A percentile compares a stretch with the other conserved stretches of the same genome.
Conservation (phyloP, 2,888 invertebrate species). For the Sceliomorpha sp. region DNA sequence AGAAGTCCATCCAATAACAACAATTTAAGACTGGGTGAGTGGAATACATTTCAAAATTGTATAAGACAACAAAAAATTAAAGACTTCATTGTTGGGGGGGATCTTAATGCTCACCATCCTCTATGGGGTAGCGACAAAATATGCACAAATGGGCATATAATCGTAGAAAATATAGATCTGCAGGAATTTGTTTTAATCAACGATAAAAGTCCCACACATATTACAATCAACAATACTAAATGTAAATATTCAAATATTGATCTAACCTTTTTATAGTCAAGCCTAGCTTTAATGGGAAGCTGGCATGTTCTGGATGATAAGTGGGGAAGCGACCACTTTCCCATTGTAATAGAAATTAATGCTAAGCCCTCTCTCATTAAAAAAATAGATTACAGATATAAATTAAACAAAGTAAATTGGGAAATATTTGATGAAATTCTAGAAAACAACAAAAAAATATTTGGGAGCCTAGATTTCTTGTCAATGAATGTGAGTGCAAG, state of each 20-base stretch:
- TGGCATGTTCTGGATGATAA: conserved; percentile 28
- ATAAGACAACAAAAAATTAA: not conserved
- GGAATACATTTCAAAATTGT: not conserved
- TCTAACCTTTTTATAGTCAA: conserved; percentile 21
- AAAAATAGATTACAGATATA: conserved; percentile 36
- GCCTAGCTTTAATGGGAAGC: conserved; percentile 7
- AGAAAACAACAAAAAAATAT: not conserved
- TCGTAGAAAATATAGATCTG: conserved; percentile 9
- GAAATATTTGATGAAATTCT: conserved; percentile 1
- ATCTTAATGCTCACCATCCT: conserved; percentile 29
- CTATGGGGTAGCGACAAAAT: conserved; percentile 15
- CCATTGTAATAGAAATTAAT: conserved; percentile 30
- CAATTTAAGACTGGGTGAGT: not conserved
- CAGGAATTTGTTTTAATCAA: conserved; percentile 21
- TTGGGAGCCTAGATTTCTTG: conserved; percentile 12
- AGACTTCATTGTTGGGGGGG: conserved; percentile 10
- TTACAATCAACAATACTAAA: not conserved
- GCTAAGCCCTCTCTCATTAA: not conserved
- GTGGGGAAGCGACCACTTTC: conserved; percentile 45
- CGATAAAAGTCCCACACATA: conserved; percentile 19
- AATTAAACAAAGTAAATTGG: conserved; percentile 19
- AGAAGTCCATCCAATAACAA: conserved; percentile 1
- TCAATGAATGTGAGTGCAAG: conserved; percentile 14
- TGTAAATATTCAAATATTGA: conserved; percentile 35
- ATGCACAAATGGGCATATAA: conserved; percentile 13